These are phyloP conservation scores for Urophycis tenuis DNA, from an alignment of 2,797 vertebrate genomes.

Conservation along the genomic window DNA sequence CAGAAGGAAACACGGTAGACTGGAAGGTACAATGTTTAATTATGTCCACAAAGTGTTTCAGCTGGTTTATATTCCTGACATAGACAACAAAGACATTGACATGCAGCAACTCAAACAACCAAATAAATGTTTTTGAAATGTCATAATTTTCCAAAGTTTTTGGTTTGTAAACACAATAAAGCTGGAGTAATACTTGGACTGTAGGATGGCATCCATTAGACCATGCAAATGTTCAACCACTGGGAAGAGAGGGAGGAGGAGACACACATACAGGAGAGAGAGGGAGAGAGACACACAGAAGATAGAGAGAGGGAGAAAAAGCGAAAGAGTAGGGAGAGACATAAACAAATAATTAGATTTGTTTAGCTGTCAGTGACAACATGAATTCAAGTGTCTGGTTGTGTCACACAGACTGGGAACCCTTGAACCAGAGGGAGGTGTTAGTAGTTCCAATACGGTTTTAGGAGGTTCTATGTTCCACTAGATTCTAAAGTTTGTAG, in stretches of 20 bases:
- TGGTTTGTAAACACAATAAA: conserved; percentile 4
- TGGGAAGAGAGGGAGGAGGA: conserved; percentile 40
- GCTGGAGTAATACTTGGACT: background rate
- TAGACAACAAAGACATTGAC: background rate
- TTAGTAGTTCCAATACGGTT: background rate
- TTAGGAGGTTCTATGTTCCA: background rate
- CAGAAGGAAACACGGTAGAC: background rate
- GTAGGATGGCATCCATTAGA: conserved; percentile 43
- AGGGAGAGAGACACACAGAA: too few relatives aligned
- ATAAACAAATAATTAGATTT: background rate
- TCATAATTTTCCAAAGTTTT: too few relatives aligned
- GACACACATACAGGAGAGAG: too few relatives aligned
- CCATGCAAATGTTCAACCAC: conserved; percentile 72
- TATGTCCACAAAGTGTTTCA: background rate
- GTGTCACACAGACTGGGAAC: too few relatives aligned
- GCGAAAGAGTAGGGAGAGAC: background rate
- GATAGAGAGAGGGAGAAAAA: background rate
- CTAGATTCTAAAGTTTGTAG: background rate
- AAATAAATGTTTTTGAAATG: too few relatives aligned
- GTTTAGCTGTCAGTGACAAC: background rate
- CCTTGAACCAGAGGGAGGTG: too few relatives aligned
- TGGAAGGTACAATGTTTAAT: background rate
- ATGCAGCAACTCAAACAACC: background rate
- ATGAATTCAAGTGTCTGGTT: background rate
- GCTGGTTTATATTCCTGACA: background rate